phyloP scores from a whole-genome alignment of 2,797 vertebrate genomes.

The Discoglossus pictus region DNA sequence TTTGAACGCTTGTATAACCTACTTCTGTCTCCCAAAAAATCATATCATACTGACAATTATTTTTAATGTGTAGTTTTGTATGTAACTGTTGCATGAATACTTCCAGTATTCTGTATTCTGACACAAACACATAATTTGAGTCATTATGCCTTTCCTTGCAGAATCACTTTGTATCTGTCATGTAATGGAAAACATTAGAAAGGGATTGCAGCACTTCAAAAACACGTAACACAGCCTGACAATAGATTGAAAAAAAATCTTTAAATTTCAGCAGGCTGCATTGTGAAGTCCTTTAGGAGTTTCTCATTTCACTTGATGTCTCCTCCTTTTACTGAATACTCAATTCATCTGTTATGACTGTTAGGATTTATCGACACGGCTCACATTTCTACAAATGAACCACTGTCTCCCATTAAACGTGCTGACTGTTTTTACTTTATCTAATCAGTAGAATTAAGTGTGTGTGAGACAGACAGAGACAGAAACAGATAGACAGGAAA shows the following conservation, averaged over 20 bases:
- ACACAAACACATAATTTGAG: constrained; percentile 14
- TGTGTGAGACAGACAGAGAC: not conserved
- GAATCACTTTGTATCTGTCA: constrained; percentile 21
- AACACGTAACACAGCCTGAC: constrained; percentile 22
- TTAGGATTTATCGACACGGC: constrained; percentile 43
- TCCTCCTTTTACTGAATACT: constrained; percentile 43
- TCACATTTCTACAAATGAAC: constrained; percentile 51
- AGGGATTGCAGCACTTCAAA: constrained; percentile 8
- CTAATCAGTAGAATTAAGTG: constrained; percentile 38
- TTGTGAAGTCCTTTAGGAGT: constrained; percentile 47
- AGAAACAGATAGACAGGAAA: no score
- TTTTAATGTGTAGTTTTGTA: no score
- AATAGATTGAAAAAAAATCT: constrained; percentile 36
- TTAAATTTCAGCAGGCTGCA: constrained; percentile 44
- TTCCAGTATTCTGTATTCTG: not conserved
- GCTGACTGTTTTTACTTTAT: constrained; percentile 44
- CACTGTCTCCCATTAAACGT: constrained; percentile 44
- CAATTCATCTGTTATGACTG: constrained; percentile 49
- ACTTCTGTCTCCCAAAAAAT: no score
- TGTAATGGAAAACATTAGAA: constrained; percentile 25
- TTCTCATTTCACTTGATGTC: constrained; percentile 46
- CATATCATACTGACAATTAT: no score
- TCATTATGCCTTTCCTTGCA: constrained; percentile 12
- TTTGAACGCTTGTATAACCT: no score
- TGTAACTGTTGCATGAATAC: not conserved